These are phyloP conservation scores for Lithophane semibrunnea DNA, from an alignment of 2,888 invertebrate species.

Conservation along the genomic window DNA sequence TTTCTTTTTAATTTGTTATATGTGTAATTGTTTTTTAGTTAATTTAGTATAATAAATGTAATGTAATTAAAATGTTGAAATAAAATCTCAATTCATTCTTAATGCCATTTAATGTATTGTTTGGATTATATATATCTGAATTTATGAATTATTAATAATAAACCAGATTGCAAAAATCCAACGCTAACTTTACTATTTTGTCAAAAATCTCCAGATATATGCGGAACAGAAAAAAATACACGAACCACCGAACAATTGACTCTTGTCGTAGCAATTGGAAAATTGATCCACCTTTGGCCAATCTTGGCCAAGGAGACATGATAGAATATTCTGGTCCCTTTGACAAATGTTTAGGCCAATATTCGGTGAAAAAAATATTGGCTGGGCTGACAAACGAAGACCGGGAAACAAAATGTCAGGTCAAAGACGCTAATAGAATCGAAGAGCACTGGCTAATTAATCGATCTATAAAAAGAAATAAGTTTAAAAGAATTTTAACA, in stretches of 20 bases:
- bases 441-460: neutral
- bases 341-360: conserved; percentile 37
- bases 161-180: too few relatives aligned
- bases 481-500: neutral
- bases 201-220: conserved; percentile 37
- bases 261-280: conserved; percentile 80
- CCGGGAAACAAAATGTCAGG: neutral
- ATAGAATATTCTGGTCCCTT: conserved; percentile 60
- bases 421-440: neutral
- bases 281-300: conserved; percentile 83
- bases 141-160: too few relatives aligned
- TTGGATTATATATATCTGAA: too few relatives aligned
- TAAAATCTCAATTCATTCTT: too few relatives aligned
- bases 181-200: neutral
- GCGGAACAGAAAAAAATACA: conserved; percentile 74
- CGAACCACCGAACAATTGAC: conserved; percentile 81
- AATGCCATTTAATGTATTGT: too few relatives aligned
- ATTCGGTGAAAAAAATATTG: conserved; percentile 6
- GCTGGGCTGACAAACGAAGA: too few relatives aligned
- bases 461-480: neutral
- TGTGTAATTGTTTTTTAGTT: too few relatives aligned
- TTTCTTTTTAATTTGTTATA: too few relatives aligned
- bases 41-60: too few relatives aligned
- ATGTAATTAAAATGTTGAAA: too few relatives aligned
- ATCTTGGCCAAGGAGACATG: conserved; percentile 74